Evolutionary conservation across 2,113 vertebrate species (phyloP), one percentile per base, ranked within the genome.

Genomic region (Nothoprocta pentlandii): DNA sequence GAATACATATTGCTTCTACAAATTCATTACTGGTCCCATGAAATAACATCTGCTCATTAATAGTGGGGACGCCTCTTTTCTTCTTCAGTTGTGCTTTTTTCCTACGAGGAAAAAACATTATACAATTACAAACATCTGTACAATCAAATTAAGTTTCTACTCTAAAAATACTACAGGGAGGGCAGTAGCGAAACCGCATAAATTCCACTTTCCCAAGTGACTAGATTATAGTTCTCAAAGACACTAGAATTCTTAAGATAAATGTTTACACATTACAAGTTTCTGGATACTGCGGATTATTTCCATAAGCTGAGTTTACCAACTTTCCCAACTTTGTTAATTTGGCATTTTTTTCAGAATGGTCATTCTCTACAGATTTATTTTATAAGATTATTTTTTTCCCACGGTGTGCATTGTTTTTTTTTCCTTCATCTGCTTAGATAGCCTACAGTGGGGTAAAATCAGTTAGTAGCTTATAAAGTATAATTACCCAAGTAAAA

Each of bases 21-120:
- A 99, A 99, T 94, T 98, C 99, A 96, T 98, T 98, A 94, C 98
- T 99, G 51, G 99, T 99, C n/a, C 99, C 99, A 7, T 99, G 99
- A 96, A 99, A 99, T 10, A 99, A 96, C 99, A 99, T 99, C 81
- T 98, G 98, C 80, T 99, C 99, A 63, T 99, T 98, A 89, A 99
- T 98, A 44, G 98, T 97, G 85, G 97, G 85, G 21, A 97, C 80
- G 22, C 98, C 98, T 95, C 99, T 99, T 63, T 99, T 98, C 95
- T 99, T 99, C 94, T 99, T 99, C 51, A 99, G 96, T 39, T 99
- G 99, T 83, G 98, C 98, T 97, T 99, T 99, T 89, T 99, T 99
- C 98, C 99, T 99, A 88, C 80, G 85, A 46, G 96, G 92, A 94
- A 76, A 62, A 94, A 61, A 93, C 8, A 94, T 93, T 25, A 94